Conservation (phyloP, 2,113 vertebrate species). For the Platichthys flesus region DNA sequence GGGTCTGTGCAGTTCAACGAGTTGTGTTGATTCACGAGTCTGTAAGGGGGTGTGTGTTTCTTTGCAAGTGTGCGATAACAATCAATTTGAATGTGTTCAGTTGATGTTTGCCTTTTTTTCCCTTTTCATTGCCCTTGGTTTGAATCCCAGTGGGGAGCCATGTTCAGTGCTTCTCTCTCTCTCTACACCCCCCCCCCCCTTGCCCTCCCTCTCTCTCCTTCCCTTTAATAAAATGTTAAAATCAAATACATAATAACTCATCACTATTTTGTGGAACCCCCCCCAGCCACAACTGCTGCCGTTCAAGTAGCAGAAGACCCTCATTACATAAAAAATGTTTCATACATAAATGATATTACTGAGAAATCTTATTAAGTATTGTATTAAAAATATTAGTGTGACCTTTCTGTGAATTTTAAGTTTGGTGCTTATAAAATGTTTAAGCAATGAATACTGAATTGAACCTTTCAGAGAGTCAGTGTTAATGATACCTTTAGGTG, state of each 20-base stretch:
- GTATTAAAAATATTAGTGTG: constrained; percentile 59
- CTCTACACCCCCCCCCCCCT: not conserved
- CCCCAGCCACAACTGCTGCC: constrained; percentile 18
- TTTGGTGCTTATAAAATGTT: constrained; percentile 53
- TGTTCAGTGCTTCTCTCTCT: constrained; percentile 31
- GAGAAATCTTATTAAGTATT: constrained; percentile 55
- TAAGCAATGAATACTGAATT: constrained; percentile 57
- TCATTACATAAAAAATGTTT: constrained; percentile 62
- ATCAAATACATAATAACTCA: constrained; percentile 43
- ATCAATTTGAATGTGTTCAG: constrained; percentile 34
- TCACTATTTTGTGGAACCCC: constrained; percentile 45
- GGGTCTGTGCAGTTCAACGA: constrained; percentile 33
- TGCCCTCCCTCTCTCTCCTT: not conserved
- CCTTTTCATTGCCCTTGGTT: constrained; percentile 37
- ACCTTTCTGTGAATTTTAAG: constrained; percentile 63
- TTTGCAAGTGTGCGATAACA: constrained; percentile 1
- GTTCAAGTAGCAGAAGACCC: constrained; percentile 42
- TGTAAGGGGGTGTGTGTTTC: constrained; percentile 4
- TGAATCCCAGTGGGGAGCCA: constrained; percentile 45
- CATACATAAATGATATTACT: constrained; percentile 60
- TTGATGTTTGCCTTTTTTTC: constrained; percentile 35
- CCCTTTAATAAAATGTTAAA: constrained; percentile 35
- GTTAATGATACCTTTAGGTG: constrained; percentile 64
- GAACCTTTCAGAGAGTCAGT: constrained; percentile 35
- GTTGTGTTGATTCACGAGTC: constrained; percentile 21